Evolutionary conservation across 1,140 invertebrate species (phyloP).

Genomic region (Metaphire vulgaris): DNA sequence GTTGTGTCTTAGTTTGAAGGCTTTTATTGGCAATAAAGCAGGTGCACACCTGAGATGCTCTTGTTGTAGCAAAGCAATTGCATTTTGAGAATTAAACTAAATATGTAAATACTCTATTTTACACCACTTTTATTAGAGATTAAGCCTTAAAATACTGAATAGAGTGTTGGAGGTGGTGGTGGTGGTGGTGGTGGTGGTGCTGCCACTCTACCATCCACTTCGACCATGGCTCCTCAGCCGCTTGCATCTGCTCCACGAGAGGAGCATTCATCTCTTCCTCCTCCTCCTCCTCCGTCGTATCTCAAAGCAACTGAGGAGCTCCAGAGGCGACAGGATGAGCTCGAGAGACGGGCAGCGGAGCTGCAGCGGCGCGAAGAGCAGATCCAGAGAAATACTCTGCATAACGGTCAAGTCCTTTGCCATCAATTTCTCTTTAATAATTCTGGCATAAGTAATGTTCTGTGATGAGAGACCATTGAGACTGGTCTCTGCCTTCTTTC

Average conservation of each 20-base stretch:
- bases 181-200: background rate
- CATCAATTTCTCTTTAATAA: no score
- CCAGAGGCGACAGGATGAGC: slow-evolving; percentile 63
- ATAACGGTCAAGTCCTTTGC: slow-evolving; percentile 59
- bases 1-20: no score
- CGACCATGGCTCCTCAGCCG: background rate
- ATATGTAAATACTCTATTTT: no score
- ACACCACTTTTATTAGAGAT: no score
- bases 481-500: no score
- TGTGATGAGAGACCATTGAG: no score
- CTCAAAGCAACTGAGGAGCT: slow-evolving; percentile 60
- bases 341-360: slow-evolving; percentile 81
- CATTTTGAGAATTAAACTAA: no score
- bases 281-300: slow-evolving; percentile 11
- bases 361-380: slow-evolving; percentile 55
- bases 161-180: background rate
- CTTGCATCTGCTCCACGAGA: background rate
- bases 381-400: slow-evolving; percentile 59
- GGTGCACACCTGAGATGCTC: no score
- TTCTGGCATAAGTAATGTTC: no score
- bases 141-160: no score
- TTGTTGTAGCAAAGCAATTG: no score
- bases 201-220: background rate
- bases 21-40: no score
- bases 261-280: background rate